phyloP scores from a whole-genome alignment of 2,113 vertebrate genomes.

The Genyomyrus donnyi region DNA sequence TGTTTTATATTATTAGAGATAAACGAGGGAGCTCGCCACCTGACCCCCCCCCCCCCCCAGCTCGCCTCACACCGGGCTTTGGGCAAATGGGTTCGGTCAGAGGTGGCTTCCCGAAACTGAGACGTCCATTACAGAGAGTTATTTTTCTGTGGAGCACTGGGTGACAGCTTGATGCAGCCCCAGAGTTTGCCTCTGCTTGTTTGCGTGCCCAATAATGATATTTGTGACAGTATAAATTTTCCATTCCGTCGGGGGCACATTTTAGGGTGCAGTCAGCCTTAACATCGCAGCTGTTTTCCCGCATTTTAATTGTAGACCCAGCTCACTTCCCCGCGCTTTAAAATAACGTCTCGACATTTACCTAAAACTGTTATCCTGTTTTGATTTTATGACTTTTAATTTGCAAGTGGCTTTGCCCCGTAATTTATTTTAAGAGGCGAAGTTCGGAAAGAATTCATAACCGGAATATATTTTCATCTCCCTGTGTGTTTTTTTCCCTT shows the following conservation, averaged over 20 bases:
- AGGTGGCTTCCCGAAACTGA: background rate
- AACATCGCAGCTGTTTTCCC: slow-evolving; percentile 43
- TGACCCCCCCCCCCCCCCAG: background rate
- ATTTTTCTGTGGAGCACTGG: slow-evolving; percentile 37
- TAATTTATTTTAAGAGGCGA: slow-evolving; percentile 29
- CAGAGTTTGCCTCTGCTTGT: background rate
- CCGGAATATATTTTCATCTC: slow-evolving; percentile 31
- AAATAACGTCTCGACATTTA: slow-evolving; percentile 28
- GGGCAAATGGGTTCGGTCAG: background rate
- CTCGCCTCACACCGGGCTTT: background rate
- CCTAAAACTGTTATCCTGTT: slow-evolving; percentile 29
- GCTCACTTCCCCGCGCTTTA: slow-evolving; percentile 24
- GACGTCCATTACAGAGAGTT: background rate
- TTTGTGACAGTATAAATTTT: slow-evolving; percentile 35
- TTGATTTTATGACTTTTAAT: slow-evolving; percentile 23
- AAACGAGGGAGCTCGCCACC: background rate
- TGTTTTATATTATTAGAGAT: slow-evolving; percentile 5
- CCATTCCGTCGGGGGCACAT: slow-evolving; percentile 38
- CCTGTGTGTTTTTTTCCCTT: background rate
- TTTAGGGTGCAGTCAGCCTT: slow-evolving; percentile 38
- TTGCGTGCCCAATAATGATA: slow-evolving; percentile 26
- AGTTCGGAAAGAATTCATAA: slow-evolving; percentile 31
- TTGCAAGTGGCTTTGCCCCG: slow-evolving; percentile 23
- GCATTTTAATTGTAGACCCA: slow-evolving; percentile 39
- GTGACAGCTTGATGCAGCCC: slow-evolving; percentile 3